A percentile compares a stretch with the other conserved stretches of the same genome.
Evolutionary conservation across 2,113 vertebrate species (phyloP).

Genomic region (Myocastor coypus): DNA sequence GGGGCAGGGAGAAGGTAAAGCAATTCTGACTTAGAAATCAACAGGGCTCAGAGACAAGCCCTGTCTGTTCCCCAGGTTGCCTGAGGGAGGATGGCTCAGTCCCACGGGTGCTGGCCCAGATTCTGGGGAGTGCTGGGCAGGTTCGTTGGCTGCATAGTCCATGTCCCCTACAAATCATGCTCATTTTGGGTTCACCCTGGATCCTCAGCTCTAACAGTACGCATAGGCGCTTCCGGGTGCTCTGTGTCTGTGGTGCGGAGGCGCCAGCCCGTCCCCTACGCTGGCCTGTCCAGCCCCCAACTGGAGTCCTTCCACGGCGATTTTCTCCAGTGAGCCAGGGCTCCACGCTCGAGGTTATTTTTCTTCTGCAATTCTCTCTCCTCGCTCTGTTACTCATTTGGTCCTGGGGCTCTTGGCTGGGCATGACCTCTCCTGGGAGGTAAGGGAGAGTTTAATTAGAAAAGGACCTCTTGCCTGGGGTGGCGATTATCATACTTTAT

Average conservation of each 20-base stretch:
- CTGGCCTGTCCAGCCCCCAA: no score
- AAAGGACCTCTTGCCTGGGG: conserved; percentile 61
- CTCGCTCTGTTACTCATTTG: neutral
- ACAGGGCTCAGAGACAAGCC: neutral
- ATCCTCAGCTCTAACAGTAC: neutral
- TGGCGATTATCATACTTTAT: conserved; percentile 50
- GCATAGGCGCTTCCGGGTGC: neutral
- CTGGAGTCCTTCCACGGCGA: neutral
- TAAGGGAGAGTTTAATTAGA: conserved; percentile 70
- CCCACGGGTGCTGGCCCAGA: neutral
- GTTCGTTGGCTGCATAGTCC: neutral
- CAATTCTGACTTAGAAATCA: neutral
- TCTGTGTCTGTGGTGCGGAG: no score
- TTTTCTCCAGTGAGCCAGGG: neutral
- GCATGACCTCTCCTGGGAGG: conserved; percentile 33
- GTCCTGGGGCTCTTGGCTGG: conserved; percentile 41
- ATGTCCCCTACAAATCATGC: neutral
- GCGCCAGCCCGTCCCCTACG: neutral
- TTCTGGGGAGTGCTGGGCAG: neutral
- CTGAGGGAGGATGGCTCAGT: neutral
- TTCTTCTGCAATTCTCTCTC: conserved; percentile 29
- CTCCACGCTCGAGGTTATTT: neutral
- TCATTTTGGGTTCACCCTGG: neutral
- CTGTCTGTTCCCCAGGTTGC: fast-evolving
- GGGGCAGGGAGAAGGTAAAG: neutral